phyloP scores from a whole-genome alignment of 2,797 vertebrate species.

The Bradypodion ventrale region DNA sequence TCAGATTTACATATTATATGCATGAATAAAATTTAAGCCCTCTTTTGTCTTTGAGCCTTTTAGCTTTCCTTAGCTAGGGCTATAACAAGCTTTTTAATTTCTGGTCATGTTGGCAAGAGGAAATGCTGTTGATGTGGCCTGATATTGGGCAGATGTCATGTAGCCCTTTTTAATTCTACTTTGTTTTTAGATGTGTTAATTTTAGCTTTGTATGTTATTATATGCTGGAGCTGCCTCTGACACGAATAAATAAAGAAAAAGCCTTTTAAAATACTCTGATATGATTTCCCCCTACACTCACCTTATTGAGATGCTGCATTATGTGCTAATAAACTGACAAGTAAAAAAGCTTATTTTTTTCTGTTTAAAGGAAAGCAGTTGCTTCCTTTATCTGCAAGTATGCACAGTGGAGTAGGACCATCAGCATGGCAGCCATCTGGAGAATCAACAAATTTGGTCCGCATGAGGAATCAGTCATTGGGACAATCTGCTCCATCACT shows the following conservation, averaged over 20 bases:
- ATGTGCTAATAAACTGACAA: conserved; percentile 21
- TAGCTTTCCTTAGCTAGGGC: not conserved
- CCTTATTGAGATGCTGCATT: not conserved
- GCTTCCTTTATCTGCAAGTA: conserved; percentile 90
- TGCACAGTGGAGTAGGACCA: conserved; percentile 89
- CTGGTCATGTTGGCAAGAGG: too few species aligned
- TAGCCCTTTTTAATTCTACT: too few species aligned
- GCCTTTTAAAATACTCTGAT: not conserved
- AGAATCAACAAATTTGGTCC: conserved; percentile 90
- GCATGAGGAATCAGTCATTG: conserved; percentile 92
- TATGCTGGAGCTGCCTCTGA: too few species aligned
- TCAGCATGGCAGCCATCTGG: conserved; percentile 81
- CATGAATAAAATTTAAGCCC: not conserved
- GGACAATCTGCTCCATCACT: conserved; percentile 96
- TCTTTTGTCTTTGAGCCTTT: too few species aligned
- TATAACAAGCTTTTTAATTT: not conserved
- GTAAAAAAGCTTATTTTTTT: conserved; percentile 49
- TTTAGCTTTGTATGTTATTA: too few species aligned
- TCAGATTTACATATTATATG: not conserved
- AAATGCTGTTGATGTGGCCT: too few species aligned
- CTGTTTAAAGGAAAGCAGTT: conserved; percentile 90
- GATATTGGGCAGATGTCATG: too few species aligned
- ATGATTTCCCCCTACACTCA: not conserved
- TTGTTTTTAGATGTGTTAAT: too few species aligned
- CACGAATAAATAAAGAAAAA: too few species aligned